These are phyloP conservation scores for Heliopora coerulea DNA, from an alignment of 92 coral and sea anemone species.

Conservation along the genomic window DNA sequence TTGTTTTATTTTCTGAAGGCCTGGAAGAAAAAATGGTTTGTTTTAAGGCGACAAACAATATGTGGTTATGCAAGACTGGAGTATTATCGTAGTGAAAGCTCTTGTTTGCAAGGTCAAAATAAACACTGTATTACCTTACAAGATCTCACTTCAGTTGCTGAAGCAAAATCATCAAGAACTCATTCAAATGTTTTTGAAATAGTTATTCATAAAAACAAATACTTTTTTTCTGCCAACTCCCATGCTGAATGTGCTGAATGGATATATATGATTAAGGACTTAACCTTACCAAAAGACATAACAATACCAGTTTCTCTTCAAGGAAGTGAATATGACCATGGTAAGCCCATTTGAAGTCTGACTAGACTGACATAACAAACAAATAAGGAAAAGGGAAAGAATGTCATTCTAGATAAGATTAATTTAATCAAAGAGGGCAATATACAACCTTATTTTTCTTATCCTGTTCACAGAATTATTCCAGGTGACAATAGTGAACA, in stretches of 20 bases:
- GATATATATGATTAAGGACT: conserved; percentile 83
- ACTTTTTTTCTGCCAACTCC: conserved; percentile 77
- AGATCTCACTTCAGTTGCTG: conserved; percentile 68
- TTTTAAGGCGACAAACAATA: conserved; percentile 76
- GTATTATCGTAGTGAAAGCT: conserved; percentile 79
- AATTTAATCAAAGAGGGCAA: too few species aligned
- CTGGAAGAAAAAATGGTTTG: conserved; percentile 98
- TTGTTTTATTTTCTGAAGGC: conserved; percentile 57
- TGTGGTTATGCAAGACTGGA: conserved; percentile 84
- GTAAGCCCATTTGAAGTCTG: not conserved
- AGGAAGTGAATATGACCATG: conserved; percentile 18
- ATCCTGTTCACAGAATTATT: conserved; percentile 63
- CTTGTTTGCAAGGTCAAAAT: conserved; percentile 82
- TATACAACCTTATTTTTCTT: not conserved
- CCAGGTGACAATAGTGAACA: conserved; percentile 80
- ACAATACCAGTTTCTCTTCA: conserved; percentile 59
- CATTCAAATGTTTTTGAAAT: conserved; percentile 70
- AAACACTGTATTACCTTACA: conserved; percentile 77
- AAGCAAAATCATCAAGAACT: conserved; percentile 77
- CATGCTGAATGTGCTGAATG: conserved; percentile 79
- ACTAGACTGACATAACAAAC: too few species aligned
- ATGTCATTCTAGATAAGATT: too few species aligned
- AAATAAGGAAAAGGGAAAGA: too few species aligned
- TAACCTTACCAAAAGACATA: conserved; percentile 82
- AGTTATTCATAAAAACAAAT: conserved; percentile 67